A percentile compares a stretch with the other conserved stretches of the same genome.
Evolutionary conservation across 2,888 invertebrate species (phyloP).

Genomic region (Scotopteryx bipunctaria): DNA sequence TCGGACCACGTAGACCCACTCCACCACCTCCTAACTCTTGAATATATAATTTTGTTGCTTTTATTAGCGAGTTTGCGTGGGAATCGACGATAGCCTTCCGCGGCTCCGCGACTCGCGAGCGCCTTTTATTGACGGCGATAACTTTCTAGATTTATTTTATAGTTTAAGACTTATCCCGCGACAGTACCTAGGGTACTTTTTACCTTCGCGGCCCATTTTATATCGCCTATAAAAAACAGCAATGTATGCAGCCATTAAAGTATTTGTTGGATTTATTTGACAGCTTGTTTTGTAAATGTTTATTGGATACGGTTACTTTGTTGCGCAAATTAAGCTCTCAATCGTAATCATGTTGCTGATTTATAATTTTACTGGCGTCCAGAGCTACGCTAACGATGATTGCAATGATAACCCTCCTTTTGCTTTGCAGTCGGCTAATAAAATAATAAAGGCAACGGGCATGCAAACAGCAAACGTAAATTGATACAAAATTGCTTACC

Average conservation of each 20-base stretch:
- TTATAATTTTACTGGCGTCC: constrained; percentile 37
- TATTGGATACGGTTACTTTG: constrained; percentile 70
- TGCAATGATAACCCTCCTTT: constrained; percentile 32
- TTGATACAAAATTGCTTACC: constrained; percentile 68
- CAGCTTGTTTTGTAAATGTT: constrained; percentile 73
- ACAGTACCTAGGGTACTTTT: constrained; percentile 45
- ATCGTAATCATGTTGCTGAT: constrained; percentile 51
- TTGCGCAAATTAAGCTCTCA: constrained; percentile 69
- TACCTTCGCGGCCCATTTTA: constrained; percentile 62
- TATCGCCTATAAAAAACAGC: constrained; percentile 76
- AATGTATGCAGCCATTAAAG: constrained; percentile 76
- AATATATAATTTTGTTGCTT: constrained; percentile 84
- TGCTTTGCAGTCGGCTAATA: constrained; percentile 25
- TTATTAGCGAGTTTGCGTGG: constrained; percentile 83
- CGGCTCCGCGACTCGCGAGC: constrained; percentile 49
- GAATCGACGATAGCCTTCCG: constrained; percentile 81
- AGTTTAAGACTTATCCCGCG: constrained; percentile 71
- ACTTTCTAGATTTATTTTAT: constrained; percentile 82
- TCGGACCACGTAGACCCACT: constrained; percentile 81
- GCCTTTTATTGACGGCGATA: constrained; percentile 79
- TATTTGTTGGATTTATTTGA: constrained; percentile 81
- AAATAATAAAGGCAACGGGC: constrained; percentile 37
- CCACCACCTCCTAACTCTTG: constrained; percentile 82
- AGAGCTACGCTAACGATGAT: constrained; percentile 39
- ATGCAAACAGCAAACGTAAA: constrained; percentile 47